Conservation (phyloP, 23 tunicate genomes). For the Styela plicata region DNA sequence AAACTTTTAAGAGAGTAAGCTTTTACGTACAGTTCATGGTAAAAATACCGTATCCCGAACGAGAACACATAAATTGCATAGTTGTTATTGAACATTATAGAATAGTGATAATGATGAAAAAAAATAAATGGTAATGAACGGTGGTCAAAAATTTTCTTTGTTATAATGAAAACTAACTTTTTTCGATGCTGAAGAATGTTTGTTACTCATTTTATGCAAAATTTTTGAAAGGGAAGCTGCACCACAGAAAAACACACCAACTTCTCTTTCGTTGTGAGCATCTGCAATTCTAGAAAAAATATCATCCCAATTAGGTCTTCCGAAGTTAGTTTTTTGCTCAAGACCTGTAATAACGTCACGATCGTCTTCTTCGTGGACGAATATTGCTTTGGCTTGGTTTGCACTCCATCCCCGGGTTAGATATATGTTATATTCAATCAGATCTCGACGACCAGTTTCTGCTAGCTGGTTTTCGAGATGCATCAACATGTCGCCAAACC, state of each 20-base stretch:
- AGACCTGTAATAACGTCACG: constrained; percentile 90
- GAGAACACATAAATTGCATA: background rate
- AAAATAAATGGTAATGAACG: background rate
- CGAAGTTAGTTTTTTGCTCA: constrained; percentile 91
- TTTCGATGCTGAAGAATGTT: constrained; percentile 59
- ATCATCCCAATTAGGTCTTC: constrained; percentile 98
- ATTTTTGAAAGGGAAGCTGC: constrained; percentile 76
- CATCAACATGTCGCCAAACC: constrained; percentile 90
- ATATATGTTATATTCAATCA: constrained; percentile 90
- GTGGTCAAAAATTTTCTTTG: constrained; percentile 74
- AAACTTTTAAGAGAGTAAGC: too few relatives aligned
- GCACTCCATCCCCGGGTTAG: constrained; percentile 95
- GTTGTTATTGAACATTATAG: too few relatives aligned
- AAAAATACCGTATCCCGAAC: too few relatives aligned
- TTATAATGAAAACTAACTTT: constrained; percentile 72
- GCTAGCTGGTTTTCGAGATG: constrained; percentile 84
- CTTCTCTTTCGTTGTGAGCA: constrained; percentile 53
- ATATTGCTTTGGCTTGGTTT: constrained; percentile 74
- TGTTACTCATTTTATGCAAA: constrained; percentile 88
- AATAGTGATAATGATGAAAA: background rate
- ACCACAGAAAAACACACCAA: constrained; percentile 97
- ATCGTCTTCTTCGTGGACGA: constrained; percentile 69
- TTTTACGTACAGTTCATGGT: too few relatives aligned
- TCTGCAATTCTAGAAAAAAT: constrained; percentile 57
- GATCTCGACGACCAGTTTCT: constrained; percentile 50